Conservation (phyloP, 2,113 vertebrate genomes). For the Megalops atlanticus region DNA sequence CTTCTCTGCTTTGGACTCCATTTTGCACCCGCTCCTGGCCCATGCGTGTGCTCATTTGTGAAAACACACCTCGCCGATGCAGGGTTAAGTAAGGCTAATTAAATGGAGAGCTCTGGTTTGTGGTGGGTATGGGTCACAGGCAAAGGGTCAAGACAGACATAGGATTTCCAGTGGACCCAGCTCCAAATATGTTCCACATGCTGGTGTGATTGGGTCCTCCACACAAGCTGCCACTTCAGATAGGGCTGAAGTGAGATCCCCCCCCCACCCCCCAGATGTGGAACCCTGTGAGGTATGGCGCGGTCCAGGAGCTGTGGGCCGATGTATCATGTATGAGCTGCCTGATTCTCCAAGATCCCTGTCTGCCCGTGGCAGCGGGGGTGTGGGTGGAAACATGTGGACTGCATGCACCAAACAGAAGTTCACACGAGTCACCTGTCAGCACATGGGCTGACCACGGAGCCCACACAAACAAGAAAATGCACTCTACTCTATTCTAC, state of each 20-base stretch:
- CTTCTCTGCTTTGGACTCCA: background rate
- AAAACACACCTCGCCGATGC: slow-evolving; percentile 31
- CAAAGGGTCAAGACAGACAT: slow-evolving; percentile 22
- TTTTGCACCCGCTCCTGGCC: background rate
- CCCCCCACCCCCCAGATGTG: too few species aligned
- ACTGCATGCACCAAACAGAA: background rate
- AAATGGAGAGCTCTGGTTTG: slow-evolving; percentile 38
- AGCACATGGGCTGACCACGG: background rate
- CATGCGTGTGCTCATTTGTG: slow-evolving; percentile 20
- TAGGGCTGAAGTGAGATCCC: background rate
- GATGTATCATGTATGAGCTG: background rate
- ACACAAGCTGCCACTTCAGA: background rate
- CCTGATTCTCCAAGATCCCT: background rate
- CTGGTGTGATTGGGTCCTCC: background rate
- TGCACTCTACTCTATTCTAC: background rate
- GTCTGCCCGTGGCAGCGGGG: background rate
- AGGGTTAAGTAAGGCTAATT: slow-evolving; percentile 55
- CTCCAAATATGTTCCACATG: slow-evolving; percentile 54
- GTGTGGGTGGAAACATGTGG: background rate
- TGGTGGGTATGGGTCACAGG: slow-evolving; percentile 36
- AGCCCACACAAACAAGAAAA: background rate
- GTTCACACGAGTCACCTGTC: background rate
- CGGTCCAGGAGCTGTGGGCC: background rate
- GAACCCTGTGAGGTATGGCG: slow-evolving; percentile 9
- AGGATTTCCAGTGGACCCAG: slow-evolving; percentile 34